Evolutionary conservation across 2,888 invertebrate genomes (phyloP), one percentile per base, ranked within the genome.

Genomic region (Gnatocerus cornutus): DNA sequence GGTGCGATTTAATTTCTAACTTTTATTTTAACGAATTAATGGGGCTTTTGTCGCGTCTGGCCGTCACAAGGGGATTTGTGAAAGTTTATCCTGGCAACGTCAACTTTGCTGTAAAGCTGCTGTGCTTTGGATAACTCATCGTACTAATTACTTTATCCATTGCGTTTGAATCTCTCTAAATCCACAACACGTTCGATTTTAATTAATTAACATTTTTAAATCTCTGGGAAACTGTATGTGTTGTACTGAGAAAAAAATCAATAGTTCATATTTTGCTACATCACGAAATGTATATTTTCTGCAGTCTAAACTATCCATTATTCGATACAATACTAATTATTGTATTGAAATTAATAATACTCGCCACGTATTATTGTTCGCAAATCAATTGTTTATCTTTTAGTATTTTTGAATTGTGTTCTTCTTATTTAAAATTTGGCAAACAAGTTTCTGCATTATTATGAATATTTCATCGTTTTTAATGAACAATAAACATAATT

Each of bases 101-200:
- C 74, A 75, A 74, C 77, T 75, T 77, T 74, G 74, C 69, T 62
- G 63, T 69, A 76, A 77, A 76, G 76, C 75, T 74, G 72, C 69
- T 74, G 71, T 75, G 72, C 77, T 78, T 76, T 75, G 75, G 69
- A 71, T 75, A 76, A 77, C 74, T 76, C 77, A 74, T 78, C 75
- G 76, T 71, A 64, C 71, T 78, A 78, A 79, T 78, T 77, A 79
- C 77, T 78, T 79, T 79, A 78, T 78, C 77, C 76, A 75, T 71
- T 72, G 62, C 69, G 61, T 33, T 45, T 30, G 16, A 45, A 58
- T 58, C 58, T 12, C 5, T 12, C 16, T 30, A 43, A 45, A 59
- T 45, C 14, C 56, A 21, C 8, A 33, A 37, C 41, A n/a, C 27
- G 14, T 50, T 41, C 50, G 53, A 63, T 52, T 62, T 52, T 63